Base-by-base conservation (phyloP, 2,888 invertebrate species). In the Brachypalpus laphriformis region DNA sequence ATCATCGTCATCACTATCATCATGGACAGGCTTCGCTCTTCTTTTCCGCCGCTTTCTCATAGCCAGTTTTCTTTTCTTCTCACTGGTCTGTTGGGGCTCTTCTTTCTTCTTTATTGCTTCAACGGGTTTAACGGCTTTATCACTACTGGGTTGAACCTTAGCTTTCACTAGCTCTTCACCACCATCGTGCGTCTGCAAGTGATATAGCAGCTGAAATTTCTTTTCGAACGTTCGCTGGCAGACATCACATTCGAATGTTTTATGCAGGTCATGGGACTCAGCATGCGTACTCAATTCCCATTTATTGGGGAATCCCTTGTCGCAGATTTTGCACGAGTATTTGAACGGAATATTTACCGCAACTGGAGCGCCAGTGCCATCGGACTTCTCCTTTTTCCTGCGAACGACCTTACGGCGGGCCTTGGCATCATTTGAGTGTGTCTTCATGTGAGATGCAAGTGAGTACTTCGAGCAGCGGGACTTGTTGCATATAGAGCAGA, bases 171-270 rank as follows among this genome's bases (percentile, higher is more conserved):
- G 45, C 14, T 66, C 82, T 14, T 87, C 87, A 1, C 77, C 80
- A 56, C 78, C 72, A 25, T 82, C 87, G 28, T 87, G 87, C 2
- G 85, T 86, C 42, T 87, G 87, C 59, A 87, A 57, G 37, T 87
- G 87, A 31, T 83, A 86, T 5, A 87, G 56, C 59, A 87, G 51
- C 20, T 86, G 82, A 16, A 87, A 87, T 16, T 87, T 87, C 56
- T 87, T 87, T 18, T 87, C 85, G 40, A 87, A 87, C 14, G 82
- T 61, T n/a, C 87, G 66, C 54, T 87, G 74, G 20, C 87, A 87
- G 20, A 86, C 47, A 40, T 87, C 87, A 56, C 87, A 87, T 37
- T 87, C 82, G 22, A 86, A 87, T 0, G 72, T 65, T n/a, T 85
- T 81, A n/a, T 80, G 54, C 37, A 71, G 51, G 14, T 82, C 74